Evolutionary conservation across 2,113 vertebrate genomes (phyloP).

Genomic region (Corythaeola cristata): DNA sequence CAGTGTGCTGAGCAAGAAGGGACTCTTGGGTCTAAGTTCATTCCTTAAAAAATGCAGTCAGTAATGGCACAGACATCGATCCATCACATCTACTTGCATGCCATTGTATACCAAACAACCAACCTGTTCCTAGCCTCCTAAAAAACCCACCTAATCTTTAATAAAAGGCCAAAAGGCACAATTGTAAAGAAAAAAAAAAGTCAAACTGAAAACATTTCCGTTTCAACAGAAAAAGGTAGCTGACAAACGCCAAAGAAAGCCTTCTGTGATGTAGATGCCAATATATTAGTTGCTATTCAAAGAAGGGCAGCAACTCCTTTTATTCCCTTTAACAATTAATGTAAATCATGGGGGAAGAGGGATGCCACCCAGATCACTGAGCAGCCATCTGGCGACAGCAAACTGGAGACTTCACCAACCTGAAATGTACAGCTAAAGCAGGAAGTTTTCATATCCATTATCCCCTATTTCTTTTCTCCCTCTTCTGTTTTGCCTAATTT

Average conservation of each 20-base stretch:
- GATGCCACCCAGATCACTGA: not conserved
- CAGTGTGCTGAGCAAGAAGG: not conserved
- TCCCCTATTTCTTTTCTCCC: not conserved
- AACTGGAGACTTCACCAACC: not conserved
- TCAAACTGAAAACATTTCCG: not conserved
- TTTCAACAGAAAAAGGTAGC: not conserved
- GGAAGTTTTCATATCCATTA: slow-evolving; percentile 20
- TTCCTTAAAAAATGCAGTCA: not conserved
- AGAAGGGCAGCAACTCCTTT: not conserved
- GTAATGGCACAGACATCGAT: not conserved
- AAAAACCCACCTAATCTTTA: not conserved
- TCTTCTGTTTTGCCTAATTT: slow-evolving; percentile 4
- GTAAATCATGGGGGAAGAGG: not conserved
- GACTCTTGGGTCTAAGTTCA: not conserved
- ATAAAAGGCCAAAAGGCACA: not conserved
- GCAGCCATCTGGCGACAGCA: not conserved
- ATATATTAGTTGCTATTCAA: not conserved
- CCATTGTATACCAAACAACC: not conserved
- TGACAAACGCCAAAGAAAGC: not conserved
- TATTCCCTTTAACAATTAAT: not conserved
- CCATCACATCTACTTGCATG: rapidly evolving
- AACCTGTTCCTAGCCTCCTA: not conserved
- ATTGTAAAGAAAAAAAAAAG: not conserved
- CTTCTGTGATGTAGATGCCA: not conserved
- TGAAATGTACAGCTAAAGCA: not conserved